Evolutionary conservation across 2,888 invertebrate species (phyloP).

Genomic region (Petrolisthes cinctipes): DNA sequence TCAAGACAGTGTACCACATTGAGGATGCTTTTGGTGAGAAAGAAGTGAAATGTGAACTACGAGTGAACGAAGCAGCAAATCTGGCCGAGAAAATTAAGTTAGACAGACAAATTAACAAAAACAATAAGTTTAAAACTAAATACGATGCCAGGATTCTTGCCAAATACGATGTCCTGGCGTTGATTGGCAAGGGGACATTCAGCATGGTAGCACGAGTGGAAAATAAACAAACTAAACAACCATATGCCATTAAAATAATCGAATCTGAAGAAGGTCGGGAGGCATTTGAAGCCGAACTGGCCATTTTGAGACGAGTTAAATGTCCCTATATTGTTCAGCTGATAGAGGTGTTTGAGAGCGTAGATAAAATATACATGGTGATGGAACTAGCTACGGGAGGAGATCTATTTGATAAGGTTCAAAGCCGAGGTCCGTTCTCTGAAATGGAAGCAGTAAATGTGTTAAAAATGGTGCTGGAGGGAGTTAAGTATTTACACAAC

Average conservation of each 20-base stretch:
- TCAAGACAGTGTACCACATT: conserved; percentile 44
- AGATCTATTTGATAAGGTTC: conserved; percentile 75
- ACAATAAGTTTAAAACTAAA: conserved; percentile 67
- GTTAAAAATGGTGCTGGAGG: conserved; percentile 71
- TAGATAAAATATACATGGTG: conserved; percentile 73
- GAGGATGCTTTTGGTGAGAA: conserved; percentile 18
- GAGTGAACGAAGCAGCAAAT: conserved; percentile 30
- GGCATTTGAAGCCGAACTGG: conserved; percentile 72
- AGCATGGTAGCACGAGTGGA: conserved; percentile 71
- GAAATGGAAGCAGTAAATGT: conserved; percentile 71
- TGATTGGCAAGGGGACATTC: conserved; percentile 72
- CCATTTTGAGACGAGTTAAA: conserved; percentile 71
- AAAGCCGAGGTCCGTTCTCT: conserved; percentile 73
- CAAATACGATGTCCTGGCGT: conserved; percentile 71
- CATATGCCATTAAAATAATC: conserved; percentile 72
- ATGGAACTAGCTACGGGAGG: conserved; percentile 77
- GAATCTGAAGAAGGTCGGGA: conserved; percentile 70
- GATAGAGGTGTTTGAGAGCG: conserved; percentile 73
- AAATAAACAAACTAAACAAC: conserved; percentile 70
- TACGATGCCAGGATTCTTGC: conserved; percentile 71
- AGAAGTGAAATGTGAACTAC: conserved; percentile 29
- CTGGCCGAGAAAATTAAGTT: conserved; percentile 40
- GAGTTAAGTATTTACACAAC: conserved; percentile 70
- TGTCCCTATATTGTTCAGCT: conserved; percentile 73
- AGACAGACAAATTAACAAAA: conserved; percentile 30